Conservation (phyloP, 2,797 vertebrate species). For the Sebastiscus tertius region DNA sequence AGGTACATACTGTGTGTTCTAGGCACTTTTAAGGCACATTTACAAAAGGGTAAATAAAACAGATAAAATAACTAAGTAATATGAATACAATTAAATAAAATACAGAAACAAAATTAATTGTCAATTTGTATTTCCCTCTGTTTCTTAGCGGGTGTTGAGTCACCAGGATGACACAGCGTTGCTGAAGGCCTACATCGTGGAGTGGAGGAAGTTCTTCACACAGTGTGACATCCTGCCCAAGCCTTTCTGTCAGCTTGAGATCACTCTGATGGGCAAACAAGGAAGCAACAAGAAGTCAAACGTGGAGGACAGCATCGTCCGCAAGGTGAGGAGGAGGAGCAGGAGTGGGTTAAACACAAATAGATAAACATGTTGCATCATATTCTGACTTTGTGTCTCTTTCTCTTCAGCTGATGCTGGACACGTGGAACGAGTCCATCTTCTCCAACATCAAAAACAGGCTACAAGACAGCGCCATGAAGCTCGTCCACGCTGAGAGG, state of each 20-base stretch:
- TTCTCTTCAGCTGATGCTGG: conserved; percentile 90
- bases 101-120: too few species aligned
- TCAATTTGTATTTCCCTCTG: not conserved
- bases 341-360: not conserved
- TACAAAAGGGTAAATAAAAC: too few species aligned
- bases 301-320: conserved; percentile 96
- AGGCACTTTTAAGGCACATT: too few species aligned
- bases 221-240: conserved; percentile 97
- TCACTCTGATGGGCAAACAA: conserved; percentile 90
- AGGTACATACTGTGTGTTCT: too few species aligned
- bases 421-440: conserved; percentile 98
- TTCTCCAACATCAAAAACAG: conserved; percentile 98
- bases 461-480: conserved; percentile 97
- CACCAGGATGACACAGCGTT: conserved; percentile 97
- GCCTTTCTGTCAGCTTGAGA: conserved; percentile 96
- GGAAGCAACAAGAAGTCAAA: conserved; percentile 97
- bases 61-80: too few species aligned
- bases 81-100: too few species aligned
- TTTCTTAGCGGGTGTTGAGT: conserved; percentile 91
- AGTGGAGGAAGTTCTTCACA: conserved; percentile 99
- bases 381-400: not conserved
- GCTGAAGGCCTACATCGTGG: conserved; percentile 95
- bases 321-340: conserved; percentile 86
- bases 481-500: conserved; percentile 94
- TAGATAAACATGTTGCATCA: not conserved